Percentiles rank a stretch among this genome's conserved stretches.
phyloP scores from a whole-genome alignment of 1,140 invertebrate species.

The Himalopsyche phryganea region DNA sequence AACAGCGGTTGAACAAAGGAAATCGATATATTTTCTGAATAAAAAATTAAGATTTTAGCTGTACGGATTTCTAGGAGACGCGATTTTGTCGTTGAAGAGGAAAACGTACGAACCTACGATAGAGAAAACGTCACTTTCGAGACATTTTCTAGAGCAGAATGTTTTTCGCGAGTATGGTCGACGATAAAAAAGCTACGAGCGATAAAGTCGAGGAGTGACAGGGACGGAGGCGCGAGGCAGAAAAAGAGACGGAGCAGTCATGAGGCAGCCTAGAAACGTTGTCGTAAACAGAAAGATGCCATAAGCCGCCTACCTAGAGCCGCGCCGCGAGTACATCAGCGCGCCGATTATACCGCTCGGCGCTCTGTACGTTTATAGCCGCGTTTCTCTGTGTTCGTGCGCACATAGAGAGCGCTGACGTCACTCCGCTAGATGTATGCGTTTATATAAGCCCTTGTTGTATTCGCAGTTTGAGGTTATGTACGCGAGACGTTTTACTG shows the following conservation, averaged over 20 bases:
- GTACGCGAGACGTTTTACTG: no score
- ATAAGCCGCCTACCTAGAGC: background rate
- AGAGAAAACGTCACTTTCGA: background rate
- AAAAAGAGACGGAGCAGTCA: constrained; percentile 2
- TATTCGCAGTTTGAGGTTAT: no score
- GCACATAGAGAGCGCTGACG: no score
- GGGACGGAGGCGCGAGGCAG: constrained; percentile 11
- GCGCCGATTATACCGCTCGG: constrained; percentile 4
- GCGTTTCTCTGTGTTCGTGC: no score
- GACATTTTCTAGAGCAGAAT: constrained; percentile 6
- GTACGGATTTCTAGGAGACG: no score
- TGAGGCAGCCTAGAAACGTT: constrained; percentile 11
- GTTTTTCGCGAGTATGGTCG: constrained; percentile 28
- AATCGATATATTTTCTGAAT: no score
- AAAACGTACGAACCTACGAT: no score
- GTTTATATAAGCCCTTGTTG: no score
- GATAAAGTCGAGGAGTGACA: constrained; percentile 13
- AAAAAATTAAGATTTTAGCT: no score
- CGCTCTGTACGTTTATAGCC: background rate
- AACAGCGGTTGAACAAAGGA: no score
- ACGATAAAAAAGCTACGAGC: constrained; percentile 26
- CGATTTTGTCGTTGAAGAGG: no score
- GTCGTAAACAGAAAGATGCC: constrained; percentile 22
- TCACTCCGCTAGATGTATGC: no score
- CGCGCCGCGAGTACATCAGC: background rate